Percentiles rank a stretch among this genome's conserved stretches.
These are phyloP conservation scores for Pseudochromis fuscus DNA, from an alignment of 2,797 vertebrate genomes.

Conservation along the genomic window DNA sequence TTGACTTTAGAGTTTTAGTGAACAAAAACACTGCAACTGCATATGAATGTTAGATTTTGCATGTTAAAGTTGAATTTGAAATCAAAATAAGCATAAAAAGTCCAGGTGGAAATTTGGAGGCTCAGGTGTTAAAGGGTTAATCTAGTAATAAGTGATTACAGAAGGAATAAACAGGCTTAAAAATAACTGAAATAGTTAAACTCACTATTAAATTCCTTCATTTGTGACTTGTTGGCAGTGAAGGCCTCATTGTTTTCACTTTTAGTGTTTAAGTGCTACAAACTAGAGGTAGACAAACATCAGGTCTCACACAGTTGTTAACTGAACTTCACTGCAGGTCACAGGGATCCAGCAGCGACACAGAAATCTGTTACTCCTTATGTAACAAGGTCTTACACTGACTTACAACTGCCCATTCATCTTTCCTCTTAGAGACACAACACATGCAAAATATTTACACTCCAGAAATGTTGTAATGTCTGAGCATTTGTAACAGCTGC, in stretches of 20 bases:
- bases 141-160: too few species aligned
- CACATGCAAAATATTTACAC: slow-evolving; percentile 4
- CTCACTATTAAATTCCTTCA: too few species aligned
- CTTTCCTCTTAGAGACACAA: not conserved
- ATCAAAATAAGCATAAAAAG: too few species aligned
- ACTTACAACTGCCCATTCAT: not conserved
- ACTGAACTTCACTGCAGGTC: slow-evolving; percentile 25
- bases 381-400: too few species aligned
- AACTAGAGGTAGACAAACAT: slow-evolving; percentile 34
- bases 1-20: too few species aligned
- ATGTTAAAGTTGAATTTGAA: too few species aligned
- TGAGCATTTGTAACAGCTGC: not conserved
- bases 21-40: too few species aligned
- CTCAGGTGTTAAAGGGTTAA: too few species aligned
- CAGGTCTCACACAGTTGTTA: slow-evolving; percentile 46
- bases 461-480: slow-evolving; percentile 2
- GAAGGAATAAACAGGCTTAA: not conserved
- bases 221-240: too few species aligned
- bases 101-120: too few species aligned
- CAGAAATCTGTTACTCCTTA: not conserved
- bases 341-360: slow-evolving; percentile 3
- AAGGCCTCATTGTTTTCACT: slow-evolving; percentile 17
- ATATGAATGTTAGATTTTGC: too few species aligned
- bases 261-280: slow-evolving; percentile 56
- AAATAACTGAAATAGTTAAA: too few species aligned